These are phyloP conservation scores for Macrotis lagotis DNA, from an alignment of 2,113 vertebrate genomes.

Conservation along the genomic window DNA sequence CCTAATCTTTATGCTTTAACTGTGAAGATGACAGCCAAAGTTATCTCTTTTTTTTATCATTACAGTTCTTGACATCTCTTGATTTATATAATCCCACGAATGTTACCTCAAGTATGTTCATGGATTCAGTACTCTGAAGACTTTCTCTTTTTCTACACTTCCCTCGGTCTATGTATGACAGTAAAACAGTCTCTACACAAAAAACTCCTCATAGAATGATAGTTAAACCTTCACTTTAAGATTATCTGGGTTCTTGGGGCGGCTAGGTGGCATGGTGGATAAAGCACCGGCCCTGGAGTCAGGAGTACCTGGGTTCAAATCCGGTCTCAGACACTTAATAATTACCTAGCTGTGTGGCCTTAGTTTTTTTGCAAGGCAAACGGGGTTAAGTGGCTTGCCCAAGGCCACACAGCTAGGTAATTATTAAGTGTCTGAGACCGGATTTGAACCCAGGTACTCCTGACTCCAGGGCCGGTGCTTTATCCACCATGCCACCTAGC, in stretches of 20 bases:
- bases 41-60: background rate
- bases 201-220: background rate
- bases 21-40: background rate
- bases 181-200: background rate
- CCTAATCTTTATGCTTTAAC: background rate
- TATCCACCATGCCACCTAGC: too few relatives aligned
- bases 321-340: too few relatives aligned
- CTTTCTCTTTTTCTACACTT: background rate
- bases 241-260: background rate
- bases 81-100: background rate
- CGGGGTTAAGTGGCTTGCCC: too few relatives aligned
- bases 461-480: too few relatives aligned
- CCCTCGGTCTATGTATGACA: background rate
- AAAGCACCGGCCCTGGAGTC: too few relatives aligned
- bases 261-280: too few relatives aligned
- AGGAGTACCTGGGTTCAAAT: too few relatives aligned
- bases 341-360: too few relatives aligned
- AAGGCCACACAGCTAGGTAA: too few relatives aligned
- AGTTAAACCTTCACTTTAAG: background rate
- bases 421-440: too few relatives aligned
- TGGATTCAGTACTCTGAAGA: background rate
- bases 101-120: background rate
- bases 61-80: background rate
- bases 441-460: too few relatives aligned
- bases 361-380: too few relatives aligned